Percentiles rank a stretch among this genome's conserved stretches.
Conservation (phyloP, 2,888 invertebrate species). For the Heliconius aoede region DNA sequence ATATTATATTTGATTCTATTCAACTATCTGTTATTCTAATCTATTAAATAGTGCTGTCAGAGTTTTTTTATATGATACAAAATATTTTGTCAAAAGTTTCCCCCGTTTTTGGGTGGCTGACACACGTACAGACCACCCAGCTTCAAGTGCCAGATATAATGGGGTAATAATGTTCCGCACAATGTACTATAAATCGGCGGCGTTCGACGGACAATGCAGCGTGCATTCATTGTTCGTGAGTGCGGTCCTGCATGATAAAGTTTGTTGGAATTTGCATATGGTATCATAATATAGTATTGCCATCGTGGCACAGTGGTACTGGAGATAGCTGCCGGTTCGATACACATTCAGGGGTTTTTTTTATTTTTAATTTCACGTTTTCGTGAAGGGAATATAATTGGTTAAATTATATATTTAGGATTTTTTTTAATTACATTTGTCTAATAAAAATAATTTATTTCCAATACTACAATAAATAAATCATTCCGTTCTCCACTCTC, state of each 20-base stretch:
- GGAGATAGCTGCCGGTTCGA: neutral
- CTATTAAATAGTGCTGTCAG: neutral
- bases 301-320: neutral
- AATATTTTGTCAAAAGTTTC: neutral
- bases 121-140: conserved; percentile 15
- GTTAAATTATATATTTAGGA: too few species aligned
- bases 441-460: too few species aligned
- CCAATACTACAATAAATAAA: too few species aligned
- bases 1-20: too few species aligned
- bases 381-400: too few species aligned
- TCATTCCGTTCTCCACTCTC: too few species aligned
- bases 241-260: conserved; percentile 1
- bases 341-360: neutral
- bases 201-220: conserved; percentile 2
- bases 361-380: too few species aligned
- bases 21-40: too few species aligned
- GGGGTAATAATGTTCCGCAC: conserved; percentile 25
- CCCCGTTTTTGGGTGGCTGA: conserved; percentile 3
- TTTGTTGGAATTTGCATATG: neutral
- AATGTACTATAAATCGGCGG: conserved; percentile 24
- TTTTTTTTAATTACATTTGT: too few species aligned
- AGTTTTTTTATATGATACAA: neutral
- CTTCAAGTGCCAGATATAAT: conserved; percentile 9
- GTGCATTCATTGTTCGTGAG: neutral
- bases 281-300: neutral